Percentiles rank a stretch among this genome's conserved stretches.
Conservation (phyloP, 2,888 invertebrate genomes). For the Tachina grossa region DNA sequence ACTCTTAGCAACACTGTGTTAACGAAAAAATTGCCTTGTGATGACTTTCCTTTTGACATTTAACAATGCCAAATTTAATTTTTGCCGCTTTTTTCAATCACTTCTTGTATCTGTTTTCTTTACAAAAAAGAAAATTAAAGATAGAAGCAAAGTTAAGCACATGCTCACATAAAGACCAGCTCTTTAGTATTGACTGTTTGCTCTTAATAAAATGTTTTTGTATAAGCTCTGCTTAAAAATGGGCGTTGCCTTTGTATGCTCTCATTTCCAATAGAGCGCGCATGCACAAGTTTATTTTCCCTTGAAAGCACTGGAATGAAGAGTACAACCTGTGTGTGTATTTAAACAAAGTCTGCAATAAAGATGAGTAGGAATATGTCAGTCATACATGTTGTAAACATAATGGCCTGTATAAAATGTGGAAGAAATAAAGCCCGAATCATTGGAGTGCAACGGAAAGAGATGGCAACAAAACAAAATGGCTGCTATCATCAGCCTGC, state of each 20-base stretch:
- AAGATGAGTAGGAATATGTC: slow-evolving; percentile 15
- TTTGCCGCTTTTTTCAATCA: slow-evolving; percentile 59
- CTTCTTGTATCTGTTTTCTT: slow-evolving; percentile 1
- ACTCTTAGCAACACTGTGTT: slow-evolving; percentile 35
- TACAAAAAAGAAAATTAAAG: background rate
- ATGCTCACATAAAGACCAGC: background rate
- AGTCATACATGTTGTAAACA: background rate
- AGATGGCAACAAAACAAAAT: slow-evolving; percentile 81
- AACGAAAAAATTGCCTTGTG: slow-evolving; percentile 20
- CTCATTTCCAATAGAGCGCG: slow-evolving; percentile 68
- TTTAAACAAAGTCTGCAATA: background rate
- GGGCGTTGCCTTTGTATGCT: slow-evolving; percentile 51
- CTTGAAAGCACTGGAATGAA: slow-evolving; percentile 76
- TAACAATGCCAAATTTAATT: slow-evolving; percentile 29
- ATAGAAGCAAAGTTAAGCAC: slow-evolving; percentile 9
- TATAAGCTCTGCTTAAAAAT: slow-evolving; percentile 19
- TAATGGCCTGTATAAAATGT: slow-evolving; percentile 70
- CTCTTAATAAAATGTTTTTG: slow-evolving; percentile 49
- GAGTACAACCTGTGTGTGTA: slow-evolving; percentile 39
- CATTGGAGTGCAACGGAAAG: slow-evolving; percentile 70
- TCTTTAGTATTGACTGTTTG: background rate
- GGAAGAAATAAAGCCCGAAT: slow-evolving; percentile 25
- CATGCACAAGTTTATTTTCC: slow-evolving; percentile 61
- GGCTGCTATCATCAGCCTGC: slow-evolving; percentile 80
- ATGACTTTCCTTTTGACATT: slow-evolving; percentile 47